A percentile compares a stretch with the other conserved stretches of the same genome.
phyloP scores from a whole-genome alignment of 2,797 vertebrate species.

The Siniperca obscura region DNA sequence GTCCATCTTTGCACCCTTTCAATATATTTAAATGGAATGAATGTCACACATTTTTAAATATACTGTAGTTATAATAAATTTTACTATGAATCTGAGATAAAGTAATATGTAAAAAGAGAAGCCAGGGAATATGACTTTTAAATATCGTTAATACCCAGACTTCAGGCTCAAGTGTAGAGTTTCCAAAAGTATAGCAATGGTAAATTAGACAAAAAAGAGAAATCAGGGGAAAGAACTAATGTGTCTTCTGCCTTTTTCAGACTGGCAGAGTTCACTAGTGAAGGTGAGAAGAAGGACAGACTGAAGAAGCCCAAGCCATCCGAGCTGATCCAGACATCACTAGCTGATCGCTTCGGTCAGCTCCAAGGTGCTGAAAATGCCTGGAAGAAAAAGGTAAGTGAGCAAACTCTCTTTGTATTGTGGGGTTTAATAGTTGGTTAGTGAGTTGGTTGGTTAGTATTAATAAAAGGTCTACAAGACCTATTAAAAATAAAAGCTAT shows the following conservation, averaged over 20 bases:
- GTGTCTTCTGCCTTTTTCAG: constrained; percentile 56
- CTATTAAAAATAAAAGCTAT: neutral
- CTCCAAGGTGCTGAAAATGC: constrained; percentile 83
- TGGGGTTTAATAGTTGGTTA: neutral
- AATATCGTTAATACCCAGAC: neutral
- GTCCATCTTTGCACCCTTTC: neutral
- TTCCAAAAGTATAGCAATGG: neutral
- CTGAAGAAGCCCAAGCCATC: constrained; percentile 67
- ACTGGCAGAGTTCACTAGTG: constrained; percentile 68
- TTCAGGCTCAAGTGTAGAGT: neutral
- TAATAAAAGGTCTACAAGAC: neutral
- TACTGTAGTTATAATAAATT: neutral
- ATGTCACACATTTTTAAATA: neutral
- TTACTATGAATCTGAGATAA: neutral
- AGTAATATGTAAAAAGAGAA: neutral
- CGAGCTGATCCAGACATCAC: constrained; percentile 67
- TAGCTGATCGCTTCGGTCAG: constrained; percentile 83
- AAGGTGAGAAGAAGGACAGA: constrained; percentile 67
- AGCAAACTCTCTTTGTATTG: neutral
- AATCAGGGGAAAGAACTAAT: neutral
- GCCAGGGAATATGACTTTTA: neutral
- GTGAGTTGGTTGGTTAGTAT: neutral
- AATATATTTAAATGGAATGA: neutral
- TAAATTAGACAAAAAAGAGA: neutral
- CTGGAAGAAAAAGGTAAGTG: constrained; percentile 86